Percentiles rank a stretch among this genome's conserved stretches.
These are phyloP conservation scores for Neosilurus hyrtlii DNA, from an alignment of 2,797 vertebrate species.

Conservation along the genomic window DNA sequence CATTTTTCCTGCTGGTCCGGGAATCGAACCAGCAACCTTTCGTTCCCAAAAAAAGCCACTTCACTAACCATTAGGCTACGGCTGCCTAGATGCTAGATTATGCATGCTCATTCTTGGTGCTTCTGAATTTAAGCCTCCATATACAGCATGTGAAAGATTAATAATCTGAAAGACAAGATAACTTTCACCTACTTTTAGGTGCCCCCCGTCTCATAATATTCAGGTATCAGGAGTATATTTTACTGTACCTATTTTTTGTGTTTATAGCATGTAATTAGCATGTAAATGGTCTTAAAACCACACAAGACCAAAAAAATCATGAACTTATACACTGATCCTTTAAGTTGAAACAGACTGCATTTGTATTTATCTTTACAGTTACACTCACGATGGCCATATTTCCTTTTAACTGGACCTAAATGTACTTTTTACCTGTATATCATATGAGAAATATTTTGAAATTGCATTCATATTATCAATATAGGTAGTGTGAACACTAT, in stretches of 20 bases:
- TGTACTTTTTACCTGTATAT: conserved; percentile 13
- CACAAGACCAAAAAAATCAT: not conserved
- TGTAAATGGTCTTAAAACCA: not conserved
- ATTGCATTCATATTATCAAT: not conserved
- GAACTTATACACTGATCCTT: not conserved
- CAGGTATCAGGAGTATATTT: not conserved
- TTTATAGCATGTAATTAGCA: not conserved
- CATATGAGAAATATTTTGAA: not conserved
- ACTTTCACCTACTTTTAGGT: not conserved
- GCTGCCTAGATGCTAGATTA: not conserved
- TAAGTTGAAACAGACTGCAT: not conserved
- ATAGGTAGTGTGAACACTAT: conserved; percentile 39
- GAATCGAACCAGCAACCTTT: too few species aligned
- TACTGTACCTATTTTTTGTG: not conserved
- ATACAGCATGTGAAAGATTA: not conserved
- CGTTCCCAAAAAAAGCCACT: too few species aligned
- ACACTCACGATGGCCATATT: not conserved
- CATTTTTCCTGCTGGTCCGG: too few species aligned
- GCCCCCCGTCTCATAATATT: not conserved
- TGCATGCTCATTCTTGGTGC: conserved; percentile 1
- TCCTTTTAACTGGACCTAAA: conserved; percentile 23
- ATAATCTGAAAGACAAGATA: not conserved
- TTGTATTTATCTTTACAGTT: not conserved
- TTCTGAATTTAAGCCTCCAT: conserved; percentile 7
- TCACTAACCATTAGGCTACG: too few species aligned